Base-by-base conservation (phyloP, 1,140 invertebrate genomes). In the Cydia fagiglandana region DNA sequence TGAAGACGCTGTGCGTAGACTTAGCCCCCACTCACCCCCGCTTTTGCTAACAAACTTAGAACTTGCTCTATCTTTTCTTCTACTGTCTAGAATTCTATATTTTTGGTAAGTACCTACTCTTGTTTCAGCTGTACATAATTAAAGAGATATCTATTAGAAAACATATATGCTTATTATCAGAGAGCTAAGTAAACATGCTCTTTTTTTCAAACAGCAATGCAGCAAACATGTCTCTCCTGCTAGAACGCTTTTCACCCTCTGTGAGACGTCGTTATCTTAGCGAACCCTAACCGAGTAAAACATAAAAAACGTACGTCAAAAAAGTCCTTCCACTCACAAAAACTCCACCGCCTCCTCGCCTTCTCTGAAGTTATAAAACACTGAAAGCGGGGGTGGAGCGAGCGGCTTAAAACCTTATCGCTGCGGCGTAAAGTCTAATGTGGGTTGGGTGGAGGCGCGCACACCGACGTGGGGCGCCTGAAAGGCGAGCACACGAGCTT, bases 271-370 rank as follows among this genome's bases (percentile, higher is more conserved):
- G 90, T 93, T 93, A 93, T 93, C 91, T 93, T 89, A 86, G 86
- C 81, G 81, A 89, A 88, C 88, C 88, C 91, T 87, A 90, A 90
- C 85, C 84, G 86, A 91, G 87, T 91, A 90, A 90, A 91, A 89
- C 88, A 93, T 90, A 91, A 93, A 92, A 93, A 93, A 91, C 89
- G 88, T 90, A 90, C 86, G 86, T 90, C 88, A 89, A 93, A 93
- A 92, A 93, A 93, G 87, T 91, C 87, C 87, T 91, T 92, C 87
- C 83, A 91, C 88, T 89, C 86, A 85, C 88, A 91, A 90, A 92
- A 93, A 91, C 86, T 88, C 88, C 80, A 83, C 85, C 81, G 82
- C 87, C 87, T 82, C 84, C 84, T 89, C 88, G 82, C 87, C 87
- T 86, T 85, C 87, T 81, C 87, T 81, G 82, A 88, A 91, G 90